Conservation (phyloP, 2,888 invertebrate genomes). For the Oxyteleia sp. region DNA sequence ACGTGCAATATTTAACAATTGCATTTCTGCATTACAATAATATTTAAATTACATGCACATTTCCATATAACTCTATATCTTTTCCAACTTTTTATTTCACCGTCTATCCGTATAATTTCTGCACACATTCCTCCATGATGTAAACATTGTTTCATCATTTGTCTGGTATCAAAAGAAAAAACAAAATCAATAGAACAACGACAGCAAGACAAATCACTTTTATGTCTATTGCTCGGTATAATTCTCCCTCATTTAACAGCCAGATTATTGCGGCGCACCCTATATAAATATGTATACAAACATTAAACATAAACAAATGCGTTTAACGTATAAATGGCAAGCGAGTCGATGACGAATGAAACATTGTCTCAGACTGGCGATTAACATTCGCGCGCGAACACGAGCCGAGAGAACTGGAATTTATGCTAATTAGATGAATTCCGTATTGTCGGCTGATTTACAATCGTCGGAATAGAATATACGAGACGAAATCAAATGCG, state of each 20-base stretch:
- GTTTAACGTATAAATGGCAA: constrained; percentile 60
- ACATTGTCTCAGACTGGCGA: constrained; percentile 68
- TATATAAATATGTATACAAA: constrained; percentile 61
- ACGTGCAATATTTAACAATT: too few relatives aligned
- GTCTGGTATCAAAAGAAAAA: constrained; percentile 29
- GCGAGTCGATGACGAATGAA: constrained; percentile 68
- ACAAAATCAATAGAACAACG: constrained; percentile 20
- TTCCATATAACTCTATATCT: too few relatives aligned
- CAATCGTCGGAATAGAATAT: constrained; percentile 53
- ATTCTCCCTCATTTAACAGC: constrained; percentile 50
- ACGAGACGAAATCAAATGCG: constrained; percentile 58
- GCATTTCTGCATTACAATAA: too few relatives aligned
- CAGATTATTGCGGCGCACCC: constrained; percentile 58
- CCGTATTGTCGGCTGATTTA: constrained; percentile 72
- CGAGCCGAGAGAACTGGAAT: constrained; percentile 67
- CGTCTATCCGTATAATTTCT: too few relatives aligned
- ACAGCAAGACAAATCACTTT: constrained; percentile 64
- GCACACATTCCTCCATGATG: constrained; percentile 11
- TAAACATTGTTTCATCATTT: constrained; percentile 37
- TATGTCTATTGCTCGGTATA: constrained; percentile 46
- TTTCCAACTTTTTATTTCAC: too few relatives aligned
- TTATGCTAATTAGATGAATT: constrained; percentile 73
- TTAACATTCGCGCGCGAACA: constrained; percentile 65
- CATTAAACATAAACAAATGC: constrained; percentile 59
- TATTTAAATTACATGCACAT: too few relatives aligned